Evolutionary conservation across 2,888 invertebrate species (phyloP), one percentile per base, ranked within the genome.

Genomic region (Caenorhabditis angaria): DNA sequence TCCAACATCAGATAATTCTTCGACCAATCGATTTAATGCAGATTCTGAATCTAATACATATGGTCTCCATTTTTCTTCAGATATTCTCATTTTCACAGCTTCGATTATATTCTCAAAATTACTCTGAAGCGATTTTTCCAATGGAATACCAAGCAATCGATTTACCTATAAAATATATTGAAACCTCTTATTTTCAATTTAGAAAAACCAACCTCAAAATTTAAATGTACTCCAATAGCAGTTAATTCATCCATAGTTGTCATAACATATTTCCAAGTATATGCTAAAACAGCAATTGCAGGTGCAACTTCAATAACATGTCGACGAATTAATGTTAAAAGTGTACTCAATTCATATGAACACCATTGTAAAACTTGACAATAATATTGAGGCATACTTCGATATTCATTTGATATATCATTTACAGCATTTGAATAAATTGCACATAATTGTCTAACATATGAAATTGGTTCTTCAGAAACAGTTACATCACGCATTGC

Each of bases 51-150:
- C 91, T 87, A 94, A 91, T 88, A 94, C 93, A 77, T 88, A 88
- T 1, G 94, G 93, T 41, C 92, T 91, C 94, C 95, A 95, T 77
- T 91, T 92, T 85, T 95, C 95, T 88, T 95, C 94, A 62, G 91
- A 89, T 60, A 89, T 88, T 53, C 90, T 91, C 65, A 92, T 89
- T 88, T 93, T 93, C 82, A 94, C 92, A 0, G 93, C 92, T 87
- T 95, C 94, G 22, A 93, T 90, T 79, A 93, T 91, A 88, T 94
- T 94, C 78, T 93, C 93, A 80, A 92, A 92, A 56, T 93, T 92
- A 82, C 94, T 94, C 81, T 91, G 91, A 69, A 95, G 89, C 25
- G 93, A 92, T 88, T 92, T 91, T 53, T 91, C 92, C 59, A 94
- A 90, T 0, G 94, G 93, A 14, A 91, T 91, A 75, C 94, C 91